Evolutionary conservation across 2,888 invertebrate species (phyloP).

Genomic region (Standfussiana lucernea): DNA sequence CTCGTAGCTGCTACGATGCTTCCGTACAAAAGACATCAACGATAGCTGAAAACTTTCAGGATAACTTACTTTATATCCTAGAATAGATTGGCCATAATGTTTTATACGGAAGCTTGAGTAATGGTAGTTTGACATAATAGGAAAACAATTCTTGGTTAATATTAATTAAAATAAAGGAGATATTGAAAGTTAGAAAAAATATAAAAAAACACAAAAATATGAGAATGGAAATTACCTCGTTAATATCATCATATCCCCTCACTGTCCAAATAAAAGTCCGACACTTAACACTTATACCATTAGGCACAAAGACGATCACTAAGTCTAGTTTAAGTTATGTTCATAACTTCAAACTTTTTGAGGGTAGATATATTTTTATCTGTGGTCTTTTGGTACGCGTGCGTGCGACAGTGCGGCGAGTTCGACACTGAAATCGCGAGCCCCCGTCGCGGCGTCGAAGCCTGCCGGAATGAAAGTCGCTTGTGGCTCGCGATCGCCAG

Average conservation of each 20-base stretch:
- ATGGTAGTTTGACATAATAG: neutral
- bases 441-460: slow-evolving; percentile 61
- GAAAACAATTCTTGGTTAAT: neutral
- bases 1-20: slow-evolving; percentile 73
- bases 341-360: slow-evolving; percentile 65
- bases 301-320: slow-evolving; percentile 79
- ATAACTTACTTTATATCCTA: neutral
- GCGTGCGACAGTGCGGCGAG: slow-evolving; percentile 78
- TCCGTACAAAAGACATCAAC: slow-evolving; percentile 74
- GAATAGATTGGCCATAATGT: neutral
- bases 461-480: slow-evolving; percentile 72
- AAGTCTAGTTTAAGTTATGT: slow-evolving; percentile 70
- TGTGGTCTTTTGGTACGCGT: slow-evolving; percentile 72
- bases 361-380: slow-evolving; percentile 43
- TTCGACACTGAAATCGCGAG: slow-evolving; percentile 80
- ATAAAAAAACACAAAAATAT: neutral
- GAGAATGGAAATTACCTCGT: slow-evolving; percentile 74
- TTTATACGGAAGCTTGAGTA: neutral
- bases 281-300: slow-evolving; percentile 81
- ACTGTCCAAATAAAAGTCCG: slow-evolving; percentile 74
- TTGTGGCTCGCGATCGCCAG: slow-evolving; percentile 53
- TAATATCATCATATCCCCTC: slow-evolving; percentile 78
- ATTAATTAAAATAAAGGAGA: neutral
- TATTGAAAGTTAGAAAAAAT: neutral
- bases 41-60: slow-evolving; percentile 38